phyloP scores from a whole-genome alignment of 2,888 invertebrate genomes.

The Macaria notata region DNA sequence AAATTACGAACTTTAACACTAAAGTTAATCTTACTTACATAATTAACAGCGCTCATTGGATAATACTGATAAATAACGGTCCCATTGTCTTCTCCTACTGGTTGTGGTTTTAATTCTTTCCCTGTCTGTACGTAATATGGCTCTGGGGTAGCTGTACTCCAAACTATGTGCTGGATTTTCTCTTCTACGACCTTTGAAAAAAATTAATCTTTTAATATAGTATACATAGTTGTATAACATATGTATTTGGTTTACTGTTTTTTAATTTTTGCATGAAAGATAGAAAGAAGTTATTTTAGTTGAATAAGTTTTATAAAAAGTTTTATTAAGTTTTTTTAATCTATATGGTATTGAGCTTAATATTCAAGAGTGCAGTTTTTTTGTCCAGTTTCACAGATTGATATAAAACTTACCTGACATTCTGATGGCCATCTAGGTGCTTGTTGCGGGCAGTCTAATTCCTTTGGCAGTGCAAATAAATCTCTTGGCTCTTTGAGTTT shows the following conservation, averaged over 20 bases:
- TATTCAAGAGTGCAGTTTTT: too few species aligned
- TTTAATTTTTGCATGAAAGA: background rate
- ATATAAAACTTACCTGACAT: slow-evolving; percentile 87
- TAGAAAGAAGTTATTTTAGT: too few species aligned
- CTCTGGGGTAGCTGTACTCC: slow-evolving; percentile 88
- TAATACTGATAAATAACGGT: slow-evolving; percentile 92
- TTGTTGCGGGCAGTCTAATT: slow-evolving; percentile 88
- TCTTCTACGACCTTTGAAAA: slow-evolving; percentile 88
- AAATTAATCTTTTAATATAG: slow-evolving; percentile 1
- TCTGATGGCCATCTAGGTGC: slow-evolving; percentile 94
- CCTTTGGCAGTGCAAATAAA: slow-evolving; percentile 86
- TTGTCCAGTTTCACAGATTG: too few species aligned
- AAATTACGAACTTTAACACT: too few species aligned
- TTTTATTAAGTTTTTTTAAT: slow-evolving; percentile 12
- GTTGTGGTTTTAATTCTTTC: slow-evolving; percentile 91
- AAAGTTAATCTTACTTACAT: slow-evolving; percentile 81
- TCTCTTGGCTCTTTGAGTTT: slow-evolving; percentile 87
- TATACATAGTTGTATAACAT: too few species aligned
- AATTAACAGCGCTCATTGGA: slow-evolving; percentile 93
- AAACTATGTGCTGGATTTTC: slow-evolving; percentile 89
- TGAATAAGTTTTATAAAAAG: background rate
- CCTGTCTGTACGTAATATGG: slow-evolving; percentile 90
- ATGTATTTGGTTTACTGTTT: background rate
- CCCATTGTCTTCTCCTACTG: slow-evolving; percentile 93
- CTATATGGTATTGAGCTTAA: too few species aligned